Conservation (phyloP, 2,113 vertebrate species). For the Brachyhypopomus gauderio region DNA sequence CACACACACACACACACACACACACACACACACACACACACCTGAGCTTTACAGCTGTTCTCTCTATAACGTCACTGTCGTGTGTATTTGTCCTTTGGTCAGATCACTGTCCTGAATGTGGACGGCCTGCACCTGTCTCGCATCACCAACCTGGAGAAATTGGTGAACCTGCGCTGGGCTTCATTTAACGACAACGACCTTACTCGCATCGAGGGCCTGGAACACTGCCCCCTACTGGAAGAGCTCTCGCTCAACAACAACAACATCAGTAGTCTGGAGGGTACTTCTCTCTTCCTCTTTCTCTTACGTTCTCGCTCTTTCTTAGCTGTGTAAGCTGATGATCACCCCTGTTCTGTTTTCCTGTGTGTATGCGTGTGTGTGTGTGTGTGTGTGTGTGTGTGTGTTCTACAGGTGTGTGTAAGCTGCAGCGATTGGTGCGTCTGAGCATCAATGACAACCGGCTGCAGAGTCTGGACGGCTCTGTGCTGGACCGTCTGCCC, state of each 20-base stretch:
- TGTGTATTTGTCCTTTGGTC: constrained; percentile 15
- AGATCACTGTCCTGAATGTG: constrained; percentile 85
- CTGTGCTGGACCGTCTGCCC: constrained; percentile 74
- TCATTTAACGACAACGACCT: constrained; percentile 86
- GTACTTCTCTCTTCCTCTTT: constrained; percentile 39
- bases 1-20: constrained; percentile 15
- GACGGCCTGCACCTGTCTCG: constrained; percentile 80
- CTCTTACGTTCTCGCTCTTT: background rate
- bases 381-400: constrained; percentile 35
- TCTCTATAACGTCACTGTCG: background rate
- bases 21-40: background rate
- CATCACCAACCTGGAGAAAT: constrained; percentile 77
- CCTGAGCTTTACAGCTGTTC: too few relatives aligned
- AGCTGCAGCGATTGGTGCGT: constrained; percentile 74
- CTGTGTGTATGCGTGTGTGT: background rate
- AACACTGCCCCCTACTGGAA: constrained; percentile 78
- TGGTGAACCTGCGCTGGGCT: constrained; percentile 84
- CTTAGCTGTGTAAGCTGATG: too few relatives aligned
- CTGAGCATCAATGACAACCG: constrained; percentile 82
- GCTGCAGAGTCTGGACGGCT: constrained; percentile 74
- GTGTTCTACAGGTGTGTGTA: constrained; percentile 73
- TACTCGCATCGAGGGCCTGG: constrained; percentile 78
- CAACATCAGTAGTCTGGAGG: constrained; percentile 78
- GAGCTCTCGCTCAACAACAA: constrained; percentile 85
- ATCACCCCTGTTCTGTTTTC: background rate